These are phyloP conservation scores for Rhinella marina DNA, from an alignment of 2,797 vertebrate genomes.

Conservation along the genomic window DNA sequence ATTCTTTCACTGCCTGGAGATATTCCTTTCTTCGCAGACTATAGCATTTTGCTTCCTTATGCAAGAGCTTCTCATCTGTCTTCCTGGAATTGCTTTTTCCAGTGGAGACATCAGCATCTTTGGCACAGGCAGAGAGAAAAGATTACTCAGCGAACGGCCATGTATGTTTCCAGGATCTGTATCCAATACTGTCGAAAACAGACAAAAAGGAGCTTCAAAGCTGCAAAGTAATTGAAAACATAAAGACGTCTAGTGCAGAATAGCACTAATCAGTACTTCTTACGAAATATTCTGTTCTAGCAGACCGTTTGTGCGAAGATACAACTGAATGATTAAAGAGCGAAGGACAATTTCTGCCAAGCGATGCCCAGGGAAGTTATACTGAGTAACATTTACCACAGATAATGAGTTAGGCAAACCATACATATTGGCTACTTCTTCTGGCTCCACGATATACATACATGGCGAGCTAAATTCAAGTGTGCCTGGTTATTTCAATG, in stretches of 20 bases:
- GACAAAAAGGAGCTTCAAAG: constrained; percentile 38
- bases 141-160: constrained; percentile 60
- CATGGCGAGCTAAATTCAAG: not conserved
- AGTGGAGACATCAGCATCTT: constrained; percentile 59
- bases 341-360: not conserved
- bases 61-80: constrained; percentile 55
- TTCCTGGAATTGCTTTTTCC: constrained; percentile 61
- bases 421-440: not conserved
- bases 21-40: constrained; percentile 31
- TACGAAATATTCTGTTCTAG: not conserved
- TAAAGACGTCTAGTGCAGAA: not conserved
- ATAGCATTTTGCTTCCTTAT: constrained; percentile 47
- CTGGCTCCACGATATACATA: not conserved
- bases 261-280: not conserved
- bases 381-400: not conserved
- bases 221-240: constrained; percentile 30
- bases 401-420: not conserved
- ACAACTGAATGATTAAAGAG: too few species aligned
- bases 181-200: constrained; percentile 29
- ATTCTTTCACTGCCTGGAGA: constrained; percentile 39
- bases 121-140: constrained; percentile 59
- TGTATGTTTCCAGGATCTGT: constrained; percentile 42
- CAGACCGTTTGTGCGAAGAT: not conserved
- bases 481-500: not conserved
- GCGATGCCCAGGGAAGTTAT: not conserved